phyloP scores from a whole-genome alignment of 53 echinoderm and acorn worm genomes.

The Stichopus horrens region DNA sequence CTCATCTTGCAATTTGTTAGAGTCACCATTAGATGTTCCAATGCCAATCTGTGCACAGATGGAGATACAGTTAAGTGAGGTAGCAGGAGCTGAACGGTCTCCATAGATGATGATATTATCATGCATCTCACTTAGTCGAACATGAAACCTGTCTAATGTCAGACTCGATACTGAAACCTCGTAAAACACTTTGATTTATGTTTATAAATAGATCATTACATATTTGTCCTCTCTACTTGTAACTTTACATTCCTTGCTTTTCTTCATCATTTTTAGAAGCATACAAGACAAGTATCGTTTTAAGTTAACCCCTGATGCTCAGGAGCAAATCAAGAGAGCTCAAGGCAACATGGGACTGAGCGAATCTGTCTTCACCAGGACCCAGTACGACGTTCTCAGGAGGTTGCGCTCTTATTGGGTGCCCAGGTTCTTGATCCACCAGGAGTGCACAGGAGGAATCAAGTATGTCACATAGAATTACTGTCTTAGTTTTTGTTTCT shows the following conservation, averaged over 20 bases:
- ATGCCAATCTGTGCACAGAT: no score
- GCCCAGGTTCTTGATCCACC: slow-evolving; percentile 87
- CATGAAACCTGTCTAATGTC: no score
- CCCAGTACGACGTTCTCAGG: slow-evolving; percentile 94
- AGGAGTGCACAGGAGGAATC: slow-evolving; percentile 72
- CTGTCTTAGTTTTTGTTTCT: no score
- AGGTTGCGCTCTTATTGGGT: slow-evolving; percentile 97
- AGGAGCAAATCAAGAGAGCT: slow-evolving; percentile 91
- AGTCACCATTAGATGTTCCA: no score
- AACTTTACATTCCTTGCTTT: not conserved
- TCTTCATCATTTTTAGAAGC: slow-evolving; percentile 58
- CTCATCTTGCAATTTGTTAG: no score
- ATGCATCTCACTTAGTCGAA: no score
- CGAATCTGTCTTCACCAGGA: slow-evolving; percentile 93
- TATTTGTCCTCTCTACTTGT: not conserved
- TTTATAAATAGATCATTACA: no score
- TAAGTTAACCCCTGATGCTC: slow-evolving; percentile 87
- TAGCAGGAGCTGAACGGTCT: no score
- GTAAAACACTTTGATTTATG: no score
- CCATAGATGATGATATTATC: no score
- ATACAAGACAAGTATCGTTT: slow-evolving; percentile 98
- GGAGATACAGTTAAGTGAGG: no score
- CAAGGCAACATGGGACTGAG: slow-evolving; percentile 95
- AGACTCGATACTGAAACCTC: no score
- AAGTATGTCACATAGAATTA: slow-evolving; percentile 47